Percentiles rank a stretch among this genome's conserved stretches.
phyloP scores from a whole-genome alignment of 2,113 vertebrate genomes.

The Gnathonemus echidnorhynchus region DNA sequence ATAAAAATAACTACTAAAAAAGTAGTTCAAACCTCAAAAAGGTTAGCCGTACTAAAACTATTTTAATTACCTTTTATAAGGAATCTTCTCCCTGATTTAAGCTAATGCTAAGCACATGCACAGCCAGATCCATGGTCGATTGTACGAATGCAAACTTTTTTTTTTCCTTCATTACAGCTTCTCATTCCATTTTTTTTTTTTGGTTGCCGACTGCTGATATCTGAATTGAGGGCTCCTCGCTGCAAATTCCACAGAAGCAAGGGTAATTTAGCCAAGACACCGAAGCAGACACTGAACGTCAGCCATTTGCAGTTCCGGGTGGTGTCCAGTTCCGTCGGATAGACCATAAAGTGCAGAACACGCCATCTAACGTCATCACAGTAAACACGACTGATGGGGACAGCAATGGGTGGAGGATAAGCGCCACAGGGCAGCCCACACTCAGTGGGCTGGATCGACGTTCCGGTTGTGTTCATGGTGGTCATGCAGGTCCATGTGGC shows the following conservation, averaged over 20 bases:
- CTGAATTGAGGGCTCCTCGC: neutral
- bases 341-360: slow-evolving; percentile 33
- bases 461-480: slow-evolving; percentile 67
- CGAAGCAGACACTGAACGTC: neutral
- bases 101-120: neutral
- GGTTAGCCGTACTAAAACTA: neutral
- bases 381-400: slow-evolving; percentile 22
- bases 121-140: neutral
- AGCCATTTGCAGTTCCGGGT: neutral
- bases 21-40: neutral
- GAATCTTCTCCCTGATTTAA: slow-evolving; percentile 6
- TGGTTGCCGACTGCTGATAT: neutral
- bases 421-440: neutral
- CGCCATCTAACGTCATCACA: slow-evolving; percentile 23
- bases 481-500: slow-evolving; percentile 57
- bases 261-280: neutral
- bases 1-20: slow-evolving; percentile 1
- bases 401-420: neutral
- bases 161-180: neutral
- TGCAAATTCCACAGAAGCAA: slow-evolving; percentile 18
- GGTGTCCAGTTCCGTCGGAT: slow-evolving; percentile 19
- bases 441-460: slow-evolving; percentile 66
- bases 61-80: neutral
- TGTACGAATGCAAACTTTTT: neutral
- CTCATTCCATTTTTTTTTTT: neutral